Conservation (phyloP, 2,113 vertebrate species). For the Brachyistius frenatus region DNA sequence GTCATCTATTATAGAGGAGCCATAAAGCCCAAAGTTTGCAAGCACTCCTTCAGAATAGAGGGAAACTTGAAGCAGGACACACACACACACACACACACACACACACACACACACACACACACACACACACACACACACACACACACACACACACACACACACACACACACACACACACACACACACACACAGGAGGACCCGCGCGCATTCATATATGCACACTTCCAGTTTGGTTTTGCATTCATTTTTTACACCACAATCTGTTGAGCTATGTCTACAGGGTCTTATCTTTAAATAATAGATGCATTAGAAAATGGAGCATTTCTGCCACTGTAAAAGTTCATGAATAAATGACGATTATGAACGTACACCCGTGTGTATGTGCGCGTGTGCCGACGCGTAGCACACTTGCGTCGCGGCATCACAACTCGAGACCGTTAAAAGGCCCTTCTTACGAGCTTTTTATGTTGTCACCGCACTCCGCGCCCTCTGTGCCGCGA, state of each 20-base stretch:
- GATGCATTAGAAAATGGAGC: slow-evolving; percentile 79
- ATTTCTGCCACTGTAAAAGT: slow-evolving; percentile 76
- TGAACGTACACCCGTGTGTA: slow-evolving; percentile 57
- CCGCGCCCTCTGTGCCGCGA: background rate
- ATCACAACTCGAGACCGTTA: slow-evolving; percentile 4
- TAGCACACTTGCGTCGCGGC: background rate
- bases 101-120: slow-evolving; percentile 19
- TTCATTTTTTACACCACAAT: slow-evolving; percentile 80
- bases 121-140: slow-evolving; percentile 22
- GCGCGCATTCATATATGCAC: slow-evolving; percentile 25
- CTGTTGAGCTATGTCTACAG: slow-evolving; percentile 78
- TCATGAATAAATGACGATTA: slow-evolving; percentile 78
- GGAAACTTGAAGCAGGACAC: slow-evolving; percentile 21
- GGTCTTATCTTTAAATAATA: slow-evolving; percentile 81
- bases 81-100: slow-evolving; percentile 19
- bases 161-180: slow-evolving; percentile 19
- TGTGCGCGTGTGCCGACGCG: background rate
- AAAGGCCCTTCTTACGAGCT: slow-evolving; percentile 32
- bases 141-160: slow-evolving; percentile 21
- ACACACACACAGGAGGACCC: slow-evolving; percentile 3
- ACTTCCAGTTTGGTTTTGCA: slow-evolving; percentile 66
- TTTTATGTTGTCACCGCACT: slow-evolving; percentile 36
- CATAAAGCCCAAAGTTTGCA: slow-evolving; percentile 64
- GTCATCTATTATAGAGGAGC: slow-evolving; percentile 77
- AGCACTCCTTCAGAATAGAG: slow-evolving; percentile 47